Base-by-base conservation (phyloP, 1,140 invertebrate species). In the Drosophila insularis region DNA sequence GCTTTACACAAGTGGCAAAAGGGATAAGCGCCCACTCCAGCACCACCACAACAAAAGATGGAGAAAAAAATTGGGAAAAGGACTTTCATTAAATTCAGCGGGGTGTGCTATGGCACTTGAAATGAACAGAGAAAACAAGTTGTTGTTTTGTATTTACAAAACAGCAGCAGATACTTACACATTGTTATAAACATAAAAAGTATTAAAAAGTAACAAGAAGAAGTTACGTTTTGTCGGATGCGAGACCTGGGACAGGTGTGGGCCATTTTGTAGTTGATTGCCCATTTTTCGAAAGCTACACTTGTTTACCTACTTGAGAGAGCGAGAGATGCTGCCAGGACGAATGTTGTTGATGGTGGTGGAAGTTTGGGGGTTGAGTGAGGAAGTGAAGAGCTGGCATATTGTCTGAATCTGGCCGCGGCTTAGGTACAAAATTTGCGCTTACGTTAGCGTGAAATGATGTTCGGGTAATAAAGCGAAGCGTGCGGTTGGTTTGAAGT, bases 121-220 rank as follows among this genome's bases (percentile, higher is more conserved):
- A 63, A 68, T 56, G 50, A 23, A 39, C 32, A 80, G 43, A 50
- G n/a, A 50, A 70, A 74, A 68, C 63, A 76, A 81, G 81, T 79
- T 86, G 60, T 87, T 82, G 60, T 87, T 82, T 73, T 81, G 75
- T 79, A 86, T 87, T 87, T 87, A 81, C 82, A 40, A 46, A 76
- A 27, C 27, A 27, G 65, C 37, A 76, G 67, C 73, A 77, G 73
- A 77, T 68, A 77, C 74, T 86, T 82, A 76, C 79, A 87, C 75
- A 81, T 76, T 86, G 81, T 87, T 87, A 71, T 87, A 86, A 87
- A 87, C 82, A 81, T 86, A 86, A 86, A 86, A 86, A 81, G 81
- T 86, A 86, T 86, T 86, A 86, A 86, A 64, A 87, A 79, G 79
- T 72, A 86, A 82, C 82, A 68, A 79, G 79, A 67, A 55, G 56